Percentiles rank a stretch among this genome's conserved stretches.
phyloP scores from a whole-genome alignment of 2,888 invertebrate species.

The Rhamphomyia laevipes region DNA sequence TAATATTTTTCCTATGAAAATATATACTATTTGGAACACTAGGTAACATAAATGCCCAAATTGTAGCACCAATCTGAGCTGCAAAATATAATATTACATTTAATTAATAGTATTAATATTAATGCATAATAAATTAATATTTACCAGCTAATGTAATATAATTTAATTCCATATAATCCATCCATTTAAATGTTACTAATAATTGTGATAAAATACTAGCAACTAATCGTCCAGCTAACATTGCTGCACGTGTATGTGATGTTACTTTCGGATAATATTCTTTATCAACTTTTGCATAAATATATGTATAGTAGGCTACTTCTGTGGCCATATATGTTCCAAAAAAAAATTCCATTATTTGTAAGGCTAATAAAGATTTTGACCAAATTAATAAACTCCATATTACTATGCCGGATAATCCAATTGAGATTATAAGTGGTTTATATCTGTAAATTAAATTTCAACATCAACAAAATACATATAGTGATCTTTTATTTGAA shows the following conservation, averaged over 20 bases:
- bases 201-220: constrained; percentile 56
- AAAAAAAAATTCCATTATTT: constrained; percentile 58
- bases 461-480: not conserved
- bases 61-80: constrained; percentile 49
- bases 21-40: constrained; percentile 50
- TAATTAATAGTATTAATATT: no score
- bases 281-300: constrained; percentile 73
- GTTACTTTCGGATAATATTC: constrained; percentile 61
- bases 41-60: constrained; percentile 53
- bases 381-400: constrained; percentile 72
- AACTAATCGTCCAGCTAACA: constrained; percentile 54
- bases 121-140: no score
- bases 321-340: constrained; percentile 82
- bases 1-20: constrained; percentile 40
- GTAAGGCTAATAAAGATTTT: constrained; percentile 55
- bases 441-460: constrained; percentile 51
- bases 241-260: constrained; percentile 58
- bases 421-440: constrained; percentile 68
- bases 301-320: constrained; percentile 87
- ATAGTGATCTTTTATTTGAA: no score
- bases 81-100: constrained; percentile 36
- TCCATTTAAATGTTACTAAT: constrained; percentile 44
- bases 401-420: constrained; percentile 56
- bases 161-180: constrained; percentile 55
- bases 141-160: constrained; percentile 52